Base-by-base conservation (phyloP, 2,797 vertebrate species). In the Austrolebias charrua region DNA sequence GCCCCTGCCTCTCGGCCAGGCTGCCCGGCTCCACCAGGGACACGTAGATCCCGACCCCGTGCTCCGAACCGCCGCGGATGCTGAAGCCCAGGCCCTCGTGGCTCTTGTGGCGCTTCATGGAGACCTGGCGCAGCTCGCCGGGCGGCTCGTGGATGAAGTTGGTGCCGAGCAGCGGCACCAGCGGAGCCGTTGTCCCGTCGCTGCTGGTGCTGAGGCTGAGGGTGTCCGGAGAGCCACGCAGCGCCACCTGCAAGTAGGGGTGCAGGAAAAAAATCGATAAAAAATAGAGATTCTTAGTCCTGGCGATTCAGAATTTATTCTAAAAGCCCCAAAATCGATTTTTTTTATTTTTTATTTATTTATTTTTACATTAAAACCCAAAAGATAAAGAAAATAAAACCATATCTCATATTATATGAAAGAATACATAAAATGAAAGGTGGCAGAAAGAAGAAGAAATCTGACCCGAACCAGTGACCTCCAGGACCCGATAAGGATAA, bases 41-140 rank as follows among this genome's bases (percentile, higher is more conserved):
- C 79, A 99, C 96, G 61, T 96, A 98, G 91, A 99, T 98, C 0
- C 96, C 97, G 40, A 98, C 96, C 1, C 97, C 96, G 70, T 98
- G 97, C 91, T 99, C 97, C 6, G 96, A 94, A 0, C 97, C 97
- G 0, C 97, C 97, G 10, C 97, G 95, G 87, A 99, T 98, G 84
- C 97, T 99, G 92, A 99, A 98, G 55, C 97, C 97, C 82, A 99
- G 84, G 2, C 97, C 96, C 69, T 98, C 95, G 72, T 97, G 93
- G 86, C 95, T 96, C 76, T 95, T 96, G 92, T 93, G 94, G 16
- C 97, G 90, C 83, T 94, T 94, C 75, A 99, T 94, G 79, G 87
- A 92, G 75, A 98, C 94, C 76, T 93, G 94, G 4, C 95, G 92
- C 76, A 95, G 86, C 87, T 96, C 95, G 0, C 92, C 92, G 1